These are phyloP conservation scores for Ceratina calcarata DNA, from an alignment of 1,140 invertebrate genomes.

Conservation along the genomic window DNA sequence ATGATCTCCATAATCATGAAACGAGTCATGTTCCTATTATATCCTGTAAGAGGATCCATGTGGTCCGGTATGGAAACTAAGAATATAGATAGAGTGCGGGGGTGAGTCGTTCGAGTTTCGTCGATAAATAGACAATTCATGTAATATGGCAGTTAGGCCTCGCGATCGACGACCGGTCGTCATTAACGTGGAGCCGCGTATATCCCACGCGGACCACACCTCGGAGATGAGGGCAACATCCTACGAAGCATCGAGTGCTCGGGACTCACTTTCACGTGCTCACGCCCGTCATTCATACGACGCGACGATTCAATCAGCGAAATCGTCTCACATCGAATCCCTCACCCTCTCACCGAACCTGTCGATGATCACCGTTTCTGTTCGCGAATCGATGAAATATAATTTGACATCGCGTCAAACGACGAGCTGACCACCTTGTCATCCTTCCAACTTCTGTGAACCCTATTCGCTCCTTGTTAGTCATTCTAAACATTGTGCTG, in stretches of 20 bases:
- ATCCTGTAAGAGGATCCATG: not conserved
- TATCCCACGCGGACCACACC: constrained; percentile 63
- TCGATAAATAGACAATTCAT: constrained; percentile 45
- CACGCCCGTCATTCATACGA: constrained; percentile 58
- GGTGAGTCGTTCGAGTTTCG: constrained; percentile 25
- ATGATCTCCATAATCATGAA: too few relatives aligned
- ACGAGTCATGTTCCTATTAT: not conserved
- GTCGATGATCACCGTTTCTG: constrained; percentile 40
- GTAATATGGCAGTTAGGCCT: constrained; percentile 57
- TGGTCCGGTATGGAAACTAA: not conserved
- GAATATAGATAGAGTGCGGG: not conserved
- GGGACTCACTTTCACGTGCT: constrained; percentile 60
- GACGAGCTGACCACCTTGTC: not conserved
- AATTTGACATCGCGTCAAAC: constrained; percentile 45
- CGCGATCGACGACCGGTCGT: constrained; percentile 53
- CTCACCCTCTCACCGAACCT: not conserved
- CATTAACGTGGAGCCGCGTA: constrained; percentile 56
- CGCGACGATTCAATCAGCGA: constrained; percentile 62
- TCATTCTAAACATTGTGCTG: too few relatives aligned
- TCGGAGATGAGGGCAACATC: constrained; percentile 57
- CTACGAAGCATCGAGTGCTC: constrained; percentile 34
- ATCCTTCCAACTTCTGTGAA: too few relatives aligned
- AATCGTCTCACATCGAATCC: constrained; percentile 48
- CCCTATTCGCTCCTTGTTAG: too few relatives aligned
- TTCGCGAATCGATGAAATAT: constrained; percentile 41